Percentiles rank a stretch among this genome's conserved stretches.
phyloP scores from a whole-genome alignment of 1,140 invertebrate species.

The Calephelis nemesis region DNA sequence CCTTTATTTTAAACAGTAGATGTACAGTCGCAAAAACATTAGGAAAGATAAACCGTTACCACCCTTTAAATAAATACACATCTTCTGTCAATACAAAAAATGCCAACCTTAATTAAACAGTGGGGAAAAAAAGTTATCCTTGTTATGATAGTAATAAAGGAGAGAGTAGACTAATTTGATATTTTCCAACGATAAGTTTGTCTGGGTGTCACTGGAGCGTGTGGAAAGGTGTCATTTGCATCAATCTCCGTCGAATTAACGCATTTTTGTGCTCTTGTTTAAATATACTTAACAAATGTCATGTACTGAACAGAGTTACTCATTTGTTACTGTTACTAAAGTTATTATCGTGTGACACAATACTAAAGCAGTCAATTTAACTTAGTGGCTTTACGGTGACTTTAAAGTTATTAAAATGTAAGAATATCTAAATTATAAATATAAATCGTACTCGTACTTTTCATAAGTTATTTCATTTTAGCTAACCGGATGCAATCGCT shows the following conservation, averaged over 20 bases:
- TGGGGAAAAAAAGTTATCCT: background rate
- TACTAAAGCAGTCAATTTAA: background rate
- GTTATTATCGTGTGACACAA: slow-evolving; percentile 8
- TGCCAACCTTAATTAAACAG: slow-evolving; percentile 30
- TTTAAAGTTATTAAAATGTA: too few species aligned
- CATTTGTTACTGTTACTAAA: slow-evolving; percentile 5
- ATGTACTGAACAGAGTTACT: slow-evolving; percentile 8
- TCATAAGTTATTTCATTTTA: too few species aligned
- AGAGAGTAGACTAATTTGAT: slow-evolving; percentile 25
- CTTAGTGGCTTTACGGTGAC: too few species aligned
- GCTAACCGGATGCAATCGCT: too few species aligned
- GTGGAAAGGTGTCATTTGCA: slow-evolving; percentile 68
- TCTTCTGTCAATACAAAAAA: slow-evolving; percentile 51
- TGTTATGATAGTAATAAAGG: slow-evolving; percentile 21
- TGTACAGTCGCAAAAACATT: slow-evolving; percentile 40
- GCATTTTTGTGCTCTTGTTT: slow-evolving; percentile 42
- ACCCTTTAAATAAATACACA: slow-evolving; percentile 62
- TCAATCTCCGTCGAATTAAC: slow-evolving; percentile 66
- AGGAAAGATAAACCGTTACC: slow-evolving; percentile 43
- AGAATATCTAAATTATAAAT: too few species aligned
- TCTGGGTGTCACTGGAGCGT: slow-evolving; percentile 35
- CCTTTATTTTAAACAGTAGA: slow-evolving; percentile 24
- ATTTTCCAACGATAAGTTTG: background rate
- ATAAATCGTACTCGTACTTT: too few species aligned
- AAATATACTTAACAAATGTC: slow-evolving; percentile 17